Evolutionary conservation across 2,888 invertebrate genomes (phyloP).

Genomic region (Oxytorus armatus): DNA sequence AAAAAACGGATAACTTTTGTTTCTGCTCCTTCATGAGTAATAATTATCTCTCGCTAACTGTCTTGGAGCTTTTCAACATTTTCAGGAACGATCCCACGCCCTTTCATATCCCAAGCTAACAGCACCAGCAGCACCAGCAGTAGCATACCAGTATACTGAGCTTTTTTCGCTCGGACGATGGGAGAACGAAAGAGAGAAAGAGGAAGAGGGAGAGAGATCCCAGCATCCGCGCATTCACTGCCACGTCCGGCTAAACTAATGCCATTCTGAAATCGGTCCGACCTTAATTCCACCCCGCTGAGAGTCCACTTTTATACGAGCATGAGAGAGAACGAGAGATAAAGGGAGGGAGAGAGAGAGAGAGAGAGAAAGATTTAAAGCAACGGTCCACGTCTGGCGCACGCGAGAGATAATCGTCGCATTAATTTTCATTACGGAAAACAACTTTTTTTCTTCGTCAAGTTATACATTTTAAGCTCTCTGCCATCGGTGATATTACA

Average conservation of each 20-base stretch:
- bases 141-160: too few relatives aligned
- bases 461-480: constrained; percentile 1
- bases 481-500: constrained; percentile 50
- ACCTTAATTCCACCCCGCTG: constrained; percentile 64
- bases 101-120: constrained; percentile 34
- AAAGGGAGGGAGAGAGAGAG: constrained; percentile 4
- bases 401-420: constrained; percentile 43
- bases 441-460: constrained; percentile 3
- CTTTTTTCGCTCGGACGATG: constrained; percentile 51
- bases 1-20: too few relatives aligned
- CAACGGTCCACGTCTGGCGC: constrained; percentile 40
- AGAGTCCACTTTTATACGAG: constrained; percentile 51
- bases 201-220: constrained; percentile 26
- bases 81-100: constrained; percentile 51
- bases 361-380: constrained; percentile 18
- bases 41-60: constrained; percentile 57
- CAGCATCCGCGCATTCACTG: constrained; percentile 55
- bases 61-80: constrained; percentile 59
- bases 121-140: constrained; percentile 55
- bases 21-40: constrained; percentile 56
- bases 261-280: constrained; percentile 64
- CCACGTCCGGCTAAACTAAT: constrained; percentile 67
- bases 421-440: constrained; percentile 43
- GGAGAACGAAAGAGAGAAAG: background rate
- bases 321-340: background rate